Evolutionary conservation across 1,140 invertebrate genomes (phyloP).

Genomic region (Oncopeltus fasciatus): DNA sequence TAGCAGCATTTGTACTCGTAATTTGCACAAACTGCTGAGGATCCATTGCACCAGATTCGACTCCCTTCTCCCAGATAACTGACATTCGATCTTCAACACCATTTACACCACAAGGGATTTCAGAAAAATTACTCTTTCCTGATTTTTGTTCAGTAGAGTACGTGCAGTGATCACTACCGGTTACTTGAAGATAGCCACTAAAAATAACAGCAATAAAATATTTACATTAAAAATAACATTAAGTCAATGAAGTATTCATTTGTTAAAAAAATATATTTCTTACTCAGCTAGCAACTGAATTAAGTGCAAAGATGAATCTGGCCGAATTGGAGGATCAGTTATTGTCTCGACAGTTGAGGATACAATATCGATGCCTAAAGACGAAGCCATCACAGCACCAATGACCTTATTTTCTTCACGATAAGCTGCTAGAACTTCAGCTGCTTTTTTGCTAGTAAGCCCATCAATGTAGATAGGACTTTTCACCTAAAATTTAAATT

Average conservation of each 20-base stretch:
- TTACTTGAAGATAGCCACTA: slow-evolving; percentile 61
- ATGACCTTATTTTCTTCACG: slow-evolving; percentile 42
- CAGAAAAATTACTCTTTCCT: slow-evolving; percentile 81
- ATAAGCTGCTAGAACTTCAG: slow-evolving; percentile 43
- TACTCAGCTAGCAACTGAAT: slow-evolving; percentile 75
- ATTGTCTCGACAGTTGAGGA: slow-evolving; percentile 36
- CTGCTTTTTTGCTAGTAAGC: slow-evolving; percentile 56
- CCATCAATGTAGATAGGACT: slow-evolving; percentile 64
- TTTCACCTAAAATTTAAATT: slow-evolving; percentile 38
- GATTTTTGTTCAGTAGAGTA: slow-evolving; percentile 85
- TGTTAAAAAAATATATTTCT: slow-evolving; percentile 35
- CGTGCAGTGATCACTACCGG: slow-evolving; percentile 93
- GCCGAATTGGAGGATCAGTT: slow-evolving; percentile 65
- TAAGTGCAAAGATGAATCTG: slow-evolving; percentile 62
- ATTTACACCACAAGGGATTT: slow-evolving; percentile 97
- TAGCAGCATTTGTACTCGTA: slow-evolving; percentile 90
- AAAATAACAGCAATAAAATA: too few relatives aligned
- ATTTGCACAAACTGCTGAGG: slow-evolving; percentile 89
- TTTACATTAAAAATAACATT: too few relatives aligned
- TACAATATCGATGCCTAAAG: slow-evolving; percentile 47
- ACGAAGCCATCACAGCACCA: slow-evolving; percentile 65
- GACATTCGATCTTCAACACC: slow-evolving; percentile 96
- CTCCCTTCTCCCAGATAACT: slow-evolving; percentile 94
- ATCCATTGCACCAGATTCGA: slow-evolving; percentile 81
- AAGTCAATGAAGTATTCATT: too few relatives aligned